These are phyloP conservation scores for Pristionchus arcanus DNA, from an alignment of 2,888 invertebrate species.

Conservation along the genomic window DNA sequence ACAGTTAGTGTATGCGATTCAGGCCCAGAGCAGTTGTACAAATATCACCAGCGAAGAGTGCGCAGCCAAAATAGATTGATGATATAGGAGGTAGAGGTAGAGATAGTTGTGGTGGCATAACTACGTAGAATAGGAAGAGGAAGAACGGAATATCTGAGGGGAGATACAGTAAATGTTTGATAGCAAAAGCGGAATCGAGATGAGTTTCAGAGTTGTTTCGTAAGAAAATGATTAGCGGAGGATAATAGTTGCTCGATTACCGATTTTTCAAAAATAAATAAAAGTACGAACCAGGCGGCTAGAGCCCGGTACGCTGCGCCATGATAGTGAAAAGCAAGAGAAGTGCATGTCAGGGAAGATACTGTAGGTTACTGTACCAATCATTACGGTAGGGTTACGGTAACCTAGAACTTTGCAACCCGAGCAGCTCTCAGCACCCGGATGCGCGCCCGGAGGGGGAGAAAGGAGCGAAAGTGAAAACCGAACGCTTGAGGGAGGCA, in stretches of 20 bases:
- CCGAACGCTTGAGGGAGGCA: slow-evolving; percentile 36
- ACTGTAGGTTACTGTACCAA: neutral
- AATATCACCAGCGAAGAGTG: neutral
- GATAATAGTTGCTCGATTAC: too few relatives aligned
- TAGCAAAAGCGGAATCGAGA: neutral
- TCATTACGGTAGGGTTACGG: neutral
- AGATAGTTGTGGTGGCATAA: neutral
- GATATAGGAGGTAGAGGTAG: neutral
- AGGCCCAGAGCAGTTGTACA: slow-evolving; percentile 13
- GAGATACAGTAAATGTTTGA: neutral
- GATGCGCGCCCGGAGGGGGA: neutral
- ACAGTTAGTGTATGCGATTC: neutral
- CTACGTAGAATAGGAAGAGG: neutral
- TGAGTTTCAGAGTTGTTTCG: neutral
- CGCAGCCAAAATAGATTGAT: slow-evolving; percentile 4
- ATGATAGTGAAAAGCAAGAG: too few relatives aligned
- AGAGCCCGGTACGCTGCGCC: too few relatives aligned
- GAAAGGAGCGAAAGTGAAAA: slow-evolving; percentile 32
- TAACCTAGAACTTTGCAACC: neutral
- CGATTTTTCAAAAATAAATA: too few relatives aligned
- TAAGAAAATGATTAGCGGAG: too few relatives aligned
- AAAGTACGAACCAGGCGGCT: too few relatives aligned
- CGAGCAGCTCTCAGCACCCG: neutral
- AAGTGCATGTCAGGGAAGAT: too few relatives aligned
- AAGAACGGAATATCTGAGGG: neutral